A percentile compares a stretch with the other conserved stretches of the same genome.
Conservation (phyloP, 2,888 invertebrate genomes). For the Chorisops tibialis region DNA sequence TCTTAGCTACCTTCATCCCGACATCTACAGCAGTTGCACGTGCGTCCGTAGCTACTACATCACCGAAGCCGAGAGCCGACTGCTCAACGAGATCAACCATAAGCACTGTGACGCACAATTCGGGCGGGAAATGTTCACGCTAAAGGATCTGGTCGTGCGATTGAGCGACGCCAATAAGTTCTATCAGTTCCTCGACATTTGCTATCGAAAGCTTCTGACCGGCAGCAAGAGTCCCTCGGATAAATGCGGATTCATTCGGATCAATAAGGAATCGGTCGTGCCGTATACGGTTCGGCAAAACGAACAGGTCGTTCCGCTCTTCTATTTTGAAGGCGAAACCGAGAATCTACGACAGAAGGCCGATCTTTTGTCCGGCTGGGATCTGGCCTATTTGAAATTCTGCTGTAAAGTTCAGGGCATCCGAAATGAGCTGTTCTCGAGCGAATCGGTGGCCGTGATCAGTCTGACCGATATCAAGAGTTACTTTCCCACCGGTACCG, state of each 20-base stretch:
- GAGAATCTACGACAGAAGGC: constrained; percentile 85
- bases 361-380: constrained; percentile 86
- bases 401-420: constrained; percentile 94
- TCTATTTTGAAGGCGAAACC: constrained; percentile 84
- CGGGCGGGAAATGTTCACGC: constrained; percentile 82
- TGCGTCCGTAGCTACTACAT: constrained; percentile 91
- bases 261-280: constrained; percentile 89
- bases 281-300: constrained; percentile 83
- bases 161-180: constrained; percentile 86
- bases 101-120: constrained; percentile 89
- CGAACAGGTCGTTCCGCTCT: constrained; percentile 86
- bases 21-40: constrained; percentile 86
- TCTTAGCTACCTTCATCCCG: constrained; percentile 81
- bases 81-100: constrained; percentile 88
- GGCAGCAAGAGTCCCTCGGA: constrained; percentile 68
- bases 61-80: constrained; percentile 82
- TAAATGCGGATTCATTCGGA: constrained; percentile 86
- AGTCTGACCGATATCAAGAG: constrained; percentile 86
- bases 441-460: constrained; percentile 86
- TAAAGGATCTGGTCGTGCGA: constrained; percentile 85
- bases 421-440: constrained; percentile 84
- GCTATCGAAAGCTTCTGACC: constrained; percentile 75
- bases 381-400: constrained; percentile 87
- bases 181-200: constrained; percentile 85
- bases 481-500: constrained; percentile 84